Conservation (phyloP, 2,113 vertebrate species). For the Semicossyphus pulcher region DNA sequence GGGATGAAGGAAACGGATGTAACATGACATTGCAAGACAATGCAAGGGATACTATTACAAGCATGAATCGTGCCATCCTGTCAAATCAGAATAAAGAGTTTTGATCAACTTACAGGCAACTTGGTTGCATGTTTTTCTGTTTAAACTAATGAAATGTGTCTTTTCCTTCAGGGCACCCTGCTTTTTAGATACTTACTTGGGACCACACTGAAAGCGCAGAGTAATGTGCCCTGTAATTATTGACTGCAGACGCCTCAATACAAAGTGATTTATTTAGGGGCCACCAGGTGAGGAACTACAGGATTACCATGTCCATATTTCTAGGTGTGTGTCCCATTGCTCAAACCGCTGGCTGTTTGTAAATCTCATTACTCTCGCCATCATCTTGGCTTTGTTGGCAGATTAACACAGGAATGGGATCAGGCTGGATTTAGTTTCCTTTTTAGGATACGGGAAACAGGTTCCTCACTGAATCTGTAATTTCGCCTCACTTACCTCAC, state of each 20-base stretch:
- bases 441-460: conserved; percentile 53
- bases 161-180: neutral
- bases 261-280: conserved; percentile 1
- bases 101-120: too few species aligned
- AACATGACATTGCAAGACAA: neutral
- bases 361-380: conserved; percentile 70
- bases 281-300: conserved; percentile 36
- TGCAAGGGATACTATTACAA: neutral
- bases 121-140: neutral
- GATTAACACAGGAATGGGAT: conserved; percentile 60
- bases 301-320: conserved; percentile 22
- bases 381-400: conserved; percentile 65
- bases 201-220: neutral
- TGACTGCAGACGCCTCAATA: neutral
- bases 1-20: neutral
- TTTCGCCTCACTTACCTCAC: conserved; percentile 39
- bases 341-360: conserved; percentile 48
- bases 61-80: too few species aligned
- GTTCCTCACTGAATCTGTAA: conserved; percentile 34
- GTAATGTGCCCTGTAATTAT: neutral
- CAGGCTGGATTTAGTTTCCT: conserved; percentile 64
- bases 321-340: conserved; percentile 49
- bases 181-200: neutral
- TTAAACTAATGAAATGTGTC: neutral
- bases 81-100: too few species aligned